These are phyloP conservation scores for Thymallus thymallus DNA, from an alignment of 2,113 vertebrate species.

Conservation along the genomic window DNA sequence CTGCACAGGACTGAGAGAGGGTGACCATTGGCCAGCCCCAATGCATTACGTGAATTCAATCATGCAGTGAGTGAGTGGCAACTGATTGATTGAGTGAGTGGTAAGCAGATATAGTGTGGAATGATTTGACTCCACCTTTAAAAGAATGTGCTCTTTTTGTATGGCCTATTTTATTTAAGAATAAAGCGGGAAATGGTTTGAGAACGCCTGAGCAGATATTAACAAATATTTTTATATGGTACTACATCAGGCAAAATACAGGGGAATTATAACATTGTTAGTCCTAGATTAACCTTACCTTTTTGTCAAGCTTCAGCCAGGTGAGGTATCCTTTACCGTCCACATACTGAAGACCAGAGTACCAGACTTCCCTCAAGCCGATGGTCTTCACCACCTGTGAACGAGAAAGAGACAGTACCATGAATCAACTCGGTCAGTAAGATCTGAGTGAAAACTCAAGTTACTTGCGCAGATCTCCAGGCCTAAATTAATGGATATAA, in stretches of 20 bases:
- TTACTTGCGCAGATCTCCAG: no score
- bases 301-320: conserved; percentile 98
- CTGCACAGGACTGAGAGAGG: background rate
- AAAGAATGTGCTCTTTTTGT: conserved; percentile 41
- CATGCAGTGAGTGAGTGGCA: conserved; percentile 15
- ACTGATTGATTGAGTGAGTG: conserved; percentile 50
- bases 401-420: background rate
- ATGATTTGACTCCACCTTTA: no score
- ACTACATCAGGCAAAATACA: no score
- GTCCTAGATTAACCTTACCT: conserved; percentile 73
- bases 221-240: no score
- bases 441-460: no score
- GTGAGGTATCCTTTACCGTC: conserved; percentile 90
- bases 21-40: no score
- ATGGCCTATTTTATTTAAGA: no score
- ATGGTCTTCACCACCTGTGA: conserved; percentile 95
- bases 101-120: conserved; percentile 30
- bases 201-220: no score
- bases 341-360: conserved; percentile 92
- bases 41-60: conserved; percentile 12
- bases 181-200: no score
- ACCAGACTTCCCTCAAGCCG: conserved; percentile 93
- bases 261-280: no score
- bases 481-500: no score
- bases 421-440: no score